Evolutionary conservation across 1,140 invertebrate genomes (phyloP).

Genomic region (Drosophila kepulauana): DNA sequence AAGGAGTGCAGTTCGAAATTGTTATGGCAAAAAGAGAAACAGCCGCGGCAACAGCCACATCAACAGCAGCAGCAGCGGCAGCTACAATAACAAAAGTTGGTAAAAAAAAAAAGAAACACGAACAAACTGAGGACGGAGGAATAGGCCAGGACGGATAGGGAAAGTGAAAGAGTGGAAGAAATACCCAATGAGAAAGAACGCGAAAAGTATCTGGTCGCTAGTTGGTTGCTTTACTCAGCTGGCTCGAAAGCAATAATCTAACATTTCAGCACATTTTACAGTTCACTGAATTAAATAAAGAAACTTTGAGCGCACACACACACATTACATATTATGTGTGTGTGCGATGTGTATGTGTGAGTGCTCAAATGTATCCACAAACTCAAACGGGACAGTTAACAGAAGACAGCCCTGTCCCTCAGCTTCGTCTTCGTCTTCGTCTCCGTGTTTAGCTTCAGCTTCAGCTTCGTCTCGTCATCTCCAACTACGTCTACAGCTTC

Average conservation of each 20-base stretch:
- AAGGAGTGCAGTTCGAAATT: constrained; percentile 81
- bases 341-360: constrained; percentile 24
- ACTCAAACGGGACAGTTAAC: constrained; percentile 71
- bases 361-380: constrained; percentile 69
- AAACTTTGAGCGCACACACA: constrained; percentile 71
- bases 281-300: constrained; percentile 83
- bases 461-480: constrained; percentile 8
- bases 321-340: constrained; percentile 36
- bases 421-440: background rate
- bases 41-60: constrained; percentile 48
- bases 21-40: constrained; percentile 68
- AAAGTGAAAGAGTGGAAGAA: constrained; percentile 32
- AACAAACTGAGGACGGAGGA: constrained; percentile 13
- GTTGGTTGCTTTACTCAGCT: constrained; percentile 37
- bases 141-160: background rate
- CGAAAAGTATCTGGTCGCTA: constrained; percentile 55
- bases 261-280: constrained; percentile 83
- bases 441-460: constrained; percentile 1
- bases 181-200: constrained; percentile 42
- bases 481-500: background rate
- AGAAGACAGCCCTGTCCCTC: constrained; percentile 45
- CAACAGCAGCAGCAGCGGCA: constrained; percentile 31
- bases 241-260: constrained; percentile 78
- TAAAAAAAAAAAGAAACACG: background rate
- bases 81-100: constrained; percentile 17